Conservation (phyloP, 1,140 invertebrate genomes). For the Tetragonula clypearis region DNA sequence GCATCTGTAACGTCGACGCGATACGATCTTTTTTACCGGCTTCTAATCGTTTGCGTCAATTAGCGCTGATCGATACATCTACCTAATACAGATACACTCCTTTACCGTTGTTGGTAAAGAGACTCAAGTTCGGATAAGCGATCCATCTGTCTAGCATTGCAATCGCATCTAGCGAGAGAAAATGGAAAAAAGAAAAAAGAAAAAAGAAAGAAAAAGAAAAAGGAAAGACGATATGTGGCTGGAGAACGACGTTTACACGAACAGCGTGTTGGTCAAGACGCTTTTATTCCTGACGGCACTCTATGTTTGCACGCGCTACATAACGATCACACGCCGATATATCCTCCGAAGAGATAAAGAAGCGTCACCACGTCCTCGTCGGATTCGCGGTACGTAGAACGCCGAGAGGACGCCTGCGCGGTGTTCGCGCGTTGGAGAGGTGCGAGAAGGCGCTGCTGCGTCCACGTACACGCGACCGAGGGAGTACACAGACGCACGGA, state of each 20-base stretch:
- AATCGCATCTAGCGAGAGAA: neutral
- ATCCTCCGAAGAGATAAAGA: slow-evolving; percentile 48
- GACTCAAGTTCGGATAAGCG: neutral
- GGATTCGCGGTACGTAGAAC: slow-evolving; percentile 32
- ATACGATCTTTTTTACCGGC: neutral
- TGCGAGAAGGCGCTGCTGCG: slow-evolving; percentile 59
- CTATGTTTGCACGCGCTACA: neutral
- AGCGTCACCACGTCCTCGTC: slow-evolving; percentile 37
- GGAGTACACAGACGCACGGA: slow-evolving; percentile 55
- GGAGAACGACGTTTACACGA: neutral
- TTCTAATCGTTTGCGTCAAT: neutral
- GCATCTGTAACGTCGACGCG: neutral
- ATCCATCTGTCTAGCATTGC: too few relatives aligned
- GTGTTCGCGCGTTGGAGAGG: slow-evolving; percentile 42
- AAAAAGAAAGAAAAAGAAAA: neutral
- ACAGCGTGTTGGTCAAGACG: neutral
- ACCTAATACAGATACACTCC: neutral
- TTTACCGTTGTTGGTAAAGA: too few relatives aligned
- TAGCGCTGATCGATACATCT: neutral
- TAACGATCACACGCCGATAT: slow-evolving; percentile 36
- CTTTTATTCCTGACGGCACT: neutral
- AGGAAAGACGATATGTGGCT: neutral
- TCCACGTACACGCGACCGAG: slow-evolving; percentile 48
- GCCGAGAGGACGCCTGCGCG: slow-evolving; percentile 55
- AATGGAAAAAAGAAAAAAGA: neutral